Evolutionary conservation across 2,113 vertebrate genomes (phyloP), one percentile per base, ranked within the genome.

Genomic region (Ifrita kowaldi): DNA sequence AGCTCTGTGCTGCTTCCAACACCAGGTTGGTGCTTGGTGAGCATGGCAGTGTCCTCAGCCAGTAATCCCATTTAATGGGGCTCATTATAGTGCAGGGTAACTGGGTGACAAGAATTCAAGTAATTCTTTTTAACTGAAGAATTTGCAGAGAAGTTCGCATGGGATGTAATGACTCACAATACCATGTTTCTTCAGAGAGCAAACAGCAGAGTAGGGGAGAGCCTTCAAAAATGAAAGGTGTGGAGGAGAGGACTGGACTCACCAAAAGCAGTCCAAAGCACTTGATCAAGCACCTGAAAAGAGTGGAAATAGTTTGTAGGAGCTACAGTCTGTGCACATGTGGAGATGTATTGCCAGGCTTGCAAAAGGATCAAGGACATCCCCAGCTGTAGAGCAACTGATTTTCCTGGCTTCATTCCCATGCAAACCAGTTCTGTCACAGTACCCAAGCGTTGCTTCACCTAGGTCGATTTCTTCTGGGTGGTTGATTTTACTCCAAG

Each of bases 171-270:
- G 44, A 62, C 64, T 89, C 60, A 49, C 28, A 73, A 5, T 13
- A 32, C 5, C 23, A 10, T 27, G 10, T 8, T 86, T 62, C 41
- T 75, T 30, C 0, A 0, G 33, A 57, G 24, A 49, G 17, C 20
- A 59, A 87, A 13, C 21, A 60, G 37, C n/a, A 42, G 17, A 57
- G 37, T 39, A 55, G 11, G 12, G 75, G 49, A 39, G 44, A 80
- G 24, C 7, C 65, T 78, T 91, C 22, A n/a, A 68, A 84, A 33
- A 16, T 16, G 30, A 55, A 70, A 60, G 59, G 18, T 70, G 8
- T 63, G 64, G 60, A 74, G 27, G 16, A 86, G 46, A 52, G 13
- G 5, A 46, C 5, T 21, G 16, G 21, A 55, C 8, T 50, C 21
- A 41, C 60, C 41, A 53, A 32, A 77, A 75, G 35, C 44, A 84